Base-by-base conservation (phyloP, 2,888 invertebrate species). In the Pyrgus malvae region DNA sequence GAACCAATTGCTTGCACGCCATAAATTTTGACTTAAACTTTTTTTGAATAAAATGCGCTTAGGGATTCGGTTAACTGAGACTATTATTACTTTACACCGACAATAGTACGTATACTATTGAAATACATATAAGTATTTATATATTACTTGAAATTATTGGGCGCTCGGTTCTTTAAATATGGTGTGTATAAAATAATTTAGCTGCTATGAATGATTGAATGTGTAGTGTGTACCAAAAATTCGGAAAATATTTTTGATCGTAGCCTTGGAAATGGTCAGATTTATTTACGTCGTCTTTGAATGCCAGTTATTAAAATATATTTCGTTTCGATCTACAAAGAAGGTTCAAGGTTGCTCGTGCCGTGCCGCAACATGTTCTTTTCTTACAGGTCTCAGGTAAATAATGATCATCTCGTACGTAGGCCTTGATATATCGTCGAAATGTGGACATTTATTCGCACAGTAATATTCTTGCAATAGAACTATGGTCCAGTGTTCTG, bases 181-280 rank as follows among this genome's bases (percentile, higher is more conserved):
- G n/a, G n/a, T n/a, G n/a, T n/a, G n/a, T n/a, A n/a, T n/a, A n/a
- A n/a, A n/a, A n/a, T n/a, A n/a, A n/a, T n/a, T n/a, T n/a, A n/a
- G n/a, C n/a, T n/a, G n/a, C n/a, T n/a, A n/a, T n/a, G n/a, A n/a
- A n/a, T n/a, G n/a, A n/a, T n/a, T n/a, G n/a, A n/a, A n/a, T n/a
- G n/a, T 12, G 31, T 8, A 25, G 25, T 25, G 25, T 33, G 7
- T 33, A 33, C n/a, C n/a, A 12, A 33, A 14, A 35, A 3, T 4
- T 35, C 9, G 8, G 33, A 19, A 37, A 37, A 71, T 75, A 72
- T n/a, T 80, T 78, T 78, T 64, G 68, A 72, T 57, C 62, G 58
- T 64, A 72, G 64, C 81, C 81, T 81, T 82, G 83, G 70, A 72
- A 72, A 63, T 77, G 78, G 74, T 72, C 7, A 69, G 70, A 70